Evolutionary conservation across 2,888 invertebrate genomes (phyloP), one percentile per base, ranked within the genome.

Genomic region (Drosophila basisetae): DNA sequence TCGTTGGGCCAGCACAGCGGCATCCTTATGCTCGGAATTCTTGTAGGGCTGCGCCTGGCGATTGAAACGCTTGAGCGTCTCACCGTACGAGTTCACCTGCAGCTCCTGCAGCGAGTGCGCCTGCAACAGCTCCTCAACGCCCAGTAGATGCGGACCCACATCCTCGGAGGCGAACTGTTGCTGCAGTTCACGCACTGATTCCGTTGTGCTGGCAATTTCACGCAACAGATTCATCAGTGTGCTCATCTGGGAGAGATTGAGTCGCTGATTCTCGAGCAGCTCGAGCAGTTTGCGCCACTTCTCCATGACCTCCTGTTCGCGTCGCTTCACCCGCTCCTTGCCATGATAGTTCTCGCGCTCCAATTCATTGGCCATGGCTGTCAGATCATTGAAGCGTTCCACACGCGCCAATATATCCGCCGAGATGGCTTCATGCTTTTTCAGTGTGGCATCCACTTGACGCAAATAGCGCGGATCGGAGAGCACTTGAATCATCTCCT

Each of bases 361-460:
- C 63, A 99, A 94, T 92, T 99, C 99, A 59, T 96, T 96, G 2
- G 98, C 97, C 98, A 99, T 98, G 63, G 97, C 96, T 0, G 97
- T 97, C 54, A 99, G 94, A 93, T 98, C 98, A 84, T 97, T 97
- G 92, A 99, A 99, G 13, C 99, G 95, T 92, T 99, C 99, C 90
- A 98, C 97, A 67, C 96, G 95, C 18, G 99, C 98, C 63, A 99
- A 94, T 66, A 99, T 99, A 92, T 99, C 99, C 0, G 99, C 99
- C 73, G 98, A 97, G 76, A 99, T 98, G 22, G 99, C 99, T 93
- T 99, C 99, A 92, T 99, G 99, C 92, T 99, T 99, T 94, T 99
- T 99, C 49, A 99, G 96, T 0, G 99, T 98, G 2, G 99, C 99
- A 92, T 99, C 99, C 0, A 99, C 98, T 92, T 99, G 98, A 0